Base-by-base conservation (phyloP, 2,113 vertebrate genomes). In the Corythoichthys haematopterus region DNA sequence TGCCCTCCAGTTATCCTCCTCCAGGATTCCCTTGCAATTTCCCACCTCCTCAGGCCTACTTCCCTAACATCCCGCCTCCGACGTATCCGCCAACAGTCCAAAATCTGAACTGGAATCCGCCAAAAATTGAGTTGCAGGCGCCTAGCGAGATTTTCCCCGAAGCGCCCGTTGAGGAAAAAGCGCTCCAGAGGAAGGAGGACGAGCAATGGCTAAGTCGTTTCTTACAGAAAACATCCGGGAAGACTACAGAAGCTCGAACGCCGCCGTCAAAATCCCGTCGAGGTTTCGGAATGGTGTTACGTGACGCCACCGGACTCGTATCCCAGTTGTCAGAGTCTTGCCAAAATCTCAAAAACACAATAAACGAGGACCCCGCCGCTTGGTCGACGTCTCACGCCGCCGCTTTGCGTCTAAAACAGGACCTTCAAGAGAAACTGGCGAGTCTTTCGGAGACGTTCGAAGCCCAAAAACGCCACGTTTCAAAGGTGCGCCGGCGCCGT, bases 141-240 rank as follows among this genome's bases (percentile, higher is more conserved):
- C 58, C 37, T 1, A 12, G 58, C 5, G 38, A 43, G 59, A 0
- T 28, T 45, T 12, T 20, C 13, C n/a, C 4, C 0, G 40, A 46
- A 10, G 20, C n/a, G 43, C 40, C 59, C 6, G 60, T 33, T 1
- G 60, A 51, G 40, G 64, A 65, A 52, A n/a, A 50, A 8, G 16
- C 48, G 1, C 33, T 65, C 28, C 63, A 65, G 37, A 65, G 64
- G 64, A 52, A 51, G 48, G 36, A 65, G 16, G 64, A 65, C 14
- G 47, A 52, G 13, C 36, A 65, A 40, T 65, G 64, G 64, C 9
- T 65, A 1, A 5, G 36, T 20, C 36, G 13, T 14, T 65, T 65
- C 16, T 37, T 65, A 15, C 35, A 20, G 36, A 40, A 4, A 40
- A 51, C 2, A 37, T 6, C 50, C 7, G 2, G 50, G 2, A 3